These are phyloP conservation scores for Musca domestica DNA, from an alignment of 1,140 invertebrate genomes.

Conservation along the genomic window DNA sequence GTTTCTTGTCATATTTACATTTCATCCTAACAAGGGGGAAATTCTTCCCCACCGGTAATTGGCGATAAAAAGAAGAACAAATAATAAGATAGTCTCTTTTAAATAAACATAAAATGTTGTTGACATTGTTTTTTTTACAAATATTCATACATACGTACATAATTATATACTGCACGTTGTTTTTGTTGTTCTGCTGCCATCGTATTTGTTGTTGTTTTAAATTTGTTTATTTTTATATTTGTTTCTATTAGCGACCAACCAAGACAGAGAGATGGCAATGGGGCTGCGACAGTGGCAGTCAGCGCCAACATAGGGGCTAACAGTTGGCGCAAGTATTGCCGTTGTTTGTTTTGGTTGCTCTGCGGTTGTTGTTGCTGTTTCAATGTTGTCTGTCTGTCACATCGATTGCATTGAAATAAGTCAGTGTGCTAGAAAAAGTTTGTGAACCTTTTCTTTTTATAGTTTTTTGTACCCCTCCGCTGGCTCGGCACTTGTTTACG, in stretches of 20 bases:
- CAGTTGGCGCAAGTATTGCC: no score
- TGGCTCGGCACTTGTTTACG: no score
- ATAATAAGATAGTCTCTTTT: neutral
- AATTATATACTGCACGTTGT: no score
- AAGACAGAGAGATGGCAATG: no score
- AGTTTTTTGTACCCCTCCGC: no score
- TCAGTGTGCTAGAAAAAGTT: slow-evolving; percentile 21
- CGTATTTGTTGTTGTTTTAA: neutral
- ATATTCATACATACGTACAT: no score
- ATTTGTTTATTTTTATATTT: slow-evolving; percentile 10
- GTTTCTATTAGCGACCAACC: neutral
- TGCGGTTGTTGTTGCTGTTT: neutral
- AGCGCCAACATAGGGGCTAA: no score
- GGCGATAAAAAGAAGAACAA: neutral
- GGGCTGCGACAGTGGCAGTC: no score
- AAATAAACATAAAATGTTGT: neutral
- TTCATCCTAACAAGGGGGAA: no score
- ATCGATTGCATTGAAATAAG: slow-evolving; percentile 18
- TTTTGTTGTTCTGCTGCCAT: neutral
- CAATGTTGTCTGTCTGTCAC: slow-evolving; percentile 6
- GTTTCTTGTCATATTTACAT: no score
- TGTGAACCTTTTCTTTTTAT: slow-evolving; percentile 7
- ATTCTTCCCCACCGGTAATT: no score
- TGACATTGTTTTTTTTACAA: slow-evolving; percentile 9
- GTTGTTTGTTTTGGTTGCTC: no score